Conservation (phyloP, 2,113 vertebrate genomes). For the Dryoscopus gambensis region DNA sequence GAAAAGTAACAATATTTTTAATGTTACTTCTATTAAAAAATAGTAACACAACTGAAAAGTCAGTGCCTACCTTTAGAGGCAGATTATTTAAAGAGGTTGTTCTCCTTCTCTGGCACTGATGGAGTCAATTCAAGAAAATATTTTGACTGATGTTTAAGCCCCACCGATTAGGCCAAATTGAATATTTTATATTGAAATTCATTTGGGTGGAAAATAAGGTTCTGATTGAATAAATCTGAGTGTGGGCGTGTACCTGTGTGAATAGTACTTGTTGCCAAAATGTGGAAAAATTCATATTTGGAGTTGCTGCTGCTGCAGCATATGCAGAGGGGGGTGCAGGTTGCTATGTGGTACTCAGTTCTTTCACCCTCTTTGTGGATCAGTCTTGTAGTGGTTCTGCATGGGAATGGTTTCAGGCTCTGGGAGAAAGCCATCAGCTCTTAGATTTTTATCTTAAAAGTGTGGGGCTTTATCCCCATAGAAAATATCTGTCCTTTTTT, state of each 20-base stretch:
- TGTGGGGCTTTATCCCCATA: fast-evolving
- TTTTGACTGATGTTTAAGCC: not conserved
- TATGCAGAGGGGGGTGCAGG: fast-evolving
- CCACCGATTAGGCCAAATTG: not conserved
- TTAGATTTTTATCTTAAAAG: not conserved
- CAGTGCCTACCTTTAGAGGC: not conserved
- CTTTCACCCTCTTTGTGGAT: not conserved
- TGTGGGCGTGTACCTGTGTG: not conserved
- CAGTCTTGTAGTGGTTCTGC: not conserved
- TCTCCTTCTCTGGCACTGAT: not conserved
- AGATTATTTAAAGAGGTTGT: not conserved
- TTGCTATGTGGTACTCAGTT: not conserved
- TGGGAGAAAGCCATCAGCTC: not conserved
- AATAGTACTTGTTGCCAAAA: not conserved
- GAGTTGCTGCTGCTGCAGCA: not conserved
- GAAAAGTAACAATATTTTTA: not conserved
- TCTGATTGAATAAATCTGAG: not conserved
- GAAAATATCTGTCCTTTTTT: not conserved
- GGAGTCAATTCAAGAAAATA: not conserved
- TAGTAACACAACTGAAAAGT: not conserved
- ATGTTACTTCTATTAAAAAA: not conserved
- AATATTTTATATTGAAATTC: not conserved
- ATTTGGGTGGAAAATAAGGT: not conserved
- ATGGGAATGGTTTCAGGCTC: not conserved
- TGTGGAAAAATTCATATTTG: not conserved